These are phyloP conservation scores for Sinosuthora webbiana DNA, from an alignment of 2,113 vertebrate genomes.

Conservation along the genomic window DNA sequence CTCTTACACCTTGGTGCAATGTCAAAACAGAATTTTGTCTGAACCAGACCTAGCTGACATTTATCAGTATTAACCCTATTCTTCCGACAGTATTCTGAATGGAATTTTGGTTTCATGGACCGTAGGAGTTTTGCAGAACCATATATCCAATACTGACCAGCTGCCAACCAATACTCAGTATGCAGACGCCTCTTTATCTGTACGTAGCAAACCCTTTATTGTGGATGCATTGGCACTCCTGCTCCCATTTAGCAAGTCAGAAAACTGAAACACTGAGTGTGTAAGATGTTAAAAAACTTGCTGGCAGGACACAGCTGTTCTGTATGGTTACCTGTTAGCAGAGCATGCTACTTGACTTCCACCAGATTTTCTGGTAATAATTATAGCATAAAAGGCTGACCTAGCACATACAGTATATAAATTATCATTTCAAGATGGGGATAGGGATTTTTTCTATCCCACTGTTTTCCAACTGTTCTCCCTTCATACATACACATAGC, in stretches of 20 bases:
- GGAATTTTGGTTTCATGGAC: neutral
- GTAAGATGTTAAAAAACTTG: neutral
- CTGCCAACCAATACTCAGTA: neutral
- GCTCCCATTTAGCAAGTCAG: neutral
- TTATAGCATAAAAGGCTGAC: neutral
- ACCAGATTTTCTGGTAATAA: slow-evolving; percentile 12
- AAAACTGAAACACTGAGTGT: neutral
- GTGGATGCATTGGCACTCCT: neutral
- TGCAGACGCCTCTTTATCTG: neutral
- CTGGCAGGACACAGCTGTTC: neutral
- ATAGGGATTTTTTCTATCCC: neutral
- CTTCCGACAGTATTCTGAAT: neutral
- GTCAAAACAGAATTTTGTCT: neutral
- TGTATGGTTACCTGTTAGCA: neutral
- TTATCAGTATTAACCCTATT: neutral
- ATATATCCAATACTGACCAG: neutral
- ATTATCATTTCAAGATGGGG: neutral
- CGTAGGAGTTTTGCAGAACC: neutral
- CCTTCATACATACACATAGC: neutral
- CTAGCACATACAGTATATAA: neutral
- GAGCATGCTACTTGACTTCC: neutral
- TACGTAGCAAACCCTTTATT: neutral
- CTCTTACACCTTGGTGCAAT: neutral
- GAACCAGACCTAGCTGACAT: neutral
- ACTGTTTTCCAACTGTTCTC: neutral